A percentile compares a stretch with the other conserved stretches of the same genome.
These are phyloP conservation scores for Sebastolobus alascanus DNA, from an alignment of 2,797 vertebrate genomes.

Conservation along the genomic window DNA sequence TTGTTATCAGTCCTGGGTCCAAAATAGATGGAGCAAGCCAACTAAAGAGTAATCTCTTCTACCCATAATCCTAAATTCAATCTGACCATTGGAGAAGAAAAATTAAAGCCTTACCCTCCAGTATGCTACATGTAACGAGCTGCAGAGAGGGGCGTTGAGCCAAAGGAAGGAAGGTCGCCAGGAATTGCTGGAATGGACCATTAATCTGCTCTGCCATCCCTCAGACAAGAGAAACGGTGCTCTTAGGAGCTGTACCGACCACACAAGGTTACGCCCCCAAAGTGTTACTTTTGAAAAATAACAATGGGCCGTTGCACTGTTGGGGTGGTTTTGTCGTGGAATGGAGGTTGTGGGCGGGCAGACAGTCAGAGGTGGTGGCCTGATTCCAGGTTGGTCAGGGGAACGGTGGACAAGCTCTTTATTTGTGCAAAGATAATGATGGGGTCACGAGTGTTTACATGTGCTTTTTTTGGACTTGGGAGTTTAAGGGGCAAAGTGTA, in stretches of 20 bases:
- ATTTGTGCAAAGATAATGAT: background rate
- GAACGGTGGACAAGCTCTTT: background rate
- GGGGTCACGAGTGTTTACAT: background rate
- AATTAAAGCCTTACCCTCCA: background rate
- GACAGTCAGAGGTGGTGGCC: background rate
- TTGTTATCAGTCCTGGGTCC: background rate
- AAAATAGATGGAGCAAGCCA: background rate
- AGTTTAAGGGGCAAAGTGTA: no score
- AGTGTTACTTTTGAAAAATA: constrained; percentile 11
- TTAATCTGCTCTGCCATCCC: constrained; percentile 47
- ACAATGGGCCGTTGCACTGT: background rate
- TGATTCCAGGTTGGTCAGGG: background rate
- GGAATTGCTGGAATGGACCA: constrained; percentile 39
- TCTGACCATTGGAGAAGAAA: background rate
- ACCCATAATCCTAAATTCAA: constrained; percentile 10
- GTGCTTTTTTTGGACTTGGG: no score
- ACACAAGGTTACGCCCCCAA: constrained; percentile 22
- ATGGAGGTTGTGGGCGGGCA: background rate
- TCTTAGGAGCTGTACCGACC: constrained; percentile 21
- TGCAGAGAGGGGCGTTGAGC: constrained; percentile 43
- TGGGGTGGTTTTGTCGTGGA: background rate
- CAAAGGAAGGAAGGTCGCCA: constrained; percentile 35
- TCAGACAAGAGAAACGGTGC: constrained; percentile 31
- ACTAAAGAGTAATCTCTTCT: constrained; percentile 3
- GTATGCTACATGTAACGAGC: constrained; percentile 18